Conservation (phyloP, 2,888 invertebrate species). For the Metacarcinus magister region DNA sequence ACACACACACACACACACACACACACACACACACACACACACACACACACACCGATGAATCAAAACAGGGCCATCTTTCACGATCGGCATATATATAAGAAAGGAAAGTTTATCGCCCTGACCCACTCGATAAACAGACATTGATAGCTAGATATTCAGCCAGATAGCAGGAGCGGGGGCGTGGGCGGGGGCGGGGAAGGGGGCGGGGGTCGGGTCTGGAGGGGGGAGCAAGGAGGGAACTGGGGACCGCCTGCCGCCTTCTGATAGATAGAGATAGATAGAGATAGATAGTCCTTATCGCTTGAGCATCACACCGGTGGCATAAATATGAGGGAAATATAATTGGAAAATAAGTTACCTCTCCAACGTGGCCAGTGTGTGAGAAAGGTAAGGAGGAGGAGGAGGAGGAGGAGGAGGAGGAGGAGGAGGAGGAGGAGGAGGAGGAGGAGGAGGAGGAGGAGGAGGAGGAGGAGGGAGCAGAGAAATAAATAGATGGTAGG, state of each 20-base stretch:
- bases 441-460: background rate
- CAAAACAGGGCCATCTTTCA: slow-evolving; percentile 11
- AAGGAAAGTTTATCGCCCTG: slow-evolving; percentile 12
- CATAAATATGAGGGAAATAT: slow-evolving; percentile 38
- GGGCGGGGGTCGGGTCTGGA: background rate
- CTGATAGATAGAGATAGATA: slow-evolving; percentile 29
- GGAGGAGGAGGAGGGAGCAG: background rate
- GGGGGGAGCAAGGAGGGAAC: background rate
- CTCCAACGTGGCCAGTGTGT: background rate
- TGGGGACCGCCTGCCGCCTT: background rate
- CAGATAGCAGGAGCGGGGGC: background rate
- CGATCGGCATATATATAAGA: background rate
- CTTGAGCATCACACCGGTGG: background rate
- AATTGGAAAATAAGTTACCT: slow-evolving; percentile 45
- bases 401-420: background rate
- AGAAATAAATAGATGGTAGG: background rate
- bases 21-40: slow-evolving; percentile 17
- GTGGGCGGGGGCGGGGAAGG: background rate
- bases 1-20: slow-evolving; percentile 19
- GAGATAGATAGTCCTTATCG: slow-evolving; percentile 27
- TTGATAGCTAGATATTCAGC: slow-evolving; percentile 31
- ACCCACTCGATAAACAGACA: background rate
- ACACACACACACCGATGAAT: background rate
- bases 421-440: background rate
- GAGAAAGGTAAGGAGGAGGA: background rate